A percentile compares a stretch with the other conserved stretches of the same genome.
phyloP scores from a whole-genome alignment of 2,888 invertebrate species.

The Caenorhabditis sp. region DNA sequence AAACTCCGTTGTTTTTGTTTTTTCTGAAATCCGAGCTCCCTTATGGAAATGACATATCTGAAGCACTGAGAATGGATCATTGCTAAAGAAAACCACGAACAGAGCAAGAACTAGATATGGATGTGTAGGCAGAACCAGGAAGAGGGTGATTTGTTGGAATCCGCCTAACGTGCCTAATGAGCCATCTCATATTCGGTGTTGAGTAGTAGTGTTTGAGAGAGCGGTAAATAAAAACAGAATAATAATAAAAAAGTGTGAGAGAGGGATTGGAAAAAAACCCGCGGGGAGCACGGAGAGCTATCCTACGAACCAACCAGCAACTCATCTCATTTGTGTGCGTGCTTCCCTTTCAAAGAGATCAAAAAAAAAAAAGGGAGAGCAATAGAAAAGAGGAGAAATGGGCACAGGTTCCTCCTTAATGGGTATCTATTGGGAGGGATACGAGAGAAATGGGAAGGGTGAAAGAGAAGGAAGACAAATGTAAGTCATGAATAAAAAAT shows the following conservation, averaged over 20 bases:
- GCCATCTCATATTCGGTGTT: conserved; percentile 7
- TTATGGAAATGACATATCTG: conserved; percentile 10
- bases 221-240: conserved; percentile 23
- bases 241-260: conserved; percentile 21
- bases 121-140: not conserved
- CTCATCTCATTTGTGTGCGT: conserved; percentile 23
- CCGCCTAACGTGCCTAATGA: conserved; percentile 6
- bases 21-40: not conserved
- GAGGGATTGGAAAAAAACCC: not conserved
- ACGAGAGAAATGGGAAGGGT: not conserved
- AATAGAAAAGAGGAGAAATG: not conserved
- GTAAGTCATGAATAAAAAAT: conserved; percentile 44
- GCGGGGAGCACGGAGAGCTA: not conserved
- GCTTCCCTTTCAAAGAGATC: not conserved
- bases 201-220: not conserved
- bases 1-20: not conserved
- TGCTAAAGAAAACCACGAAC: not conserved
- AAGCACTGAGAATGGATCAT: not conserved
- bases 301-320: not conserved
- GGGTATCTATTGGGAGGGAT: not conserved
- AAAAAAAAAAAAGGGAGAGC: conserved; percentile 12
- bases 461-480: not conserved
- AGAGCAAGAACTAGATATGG: not conserved
- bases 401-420: conserved; percentile 1
- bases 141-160: not conserved